These are phyloP conservation scores for Danio jaintianensis DNA, from an alignment of 2,797 vertebrate species.

Conservation along the genomic window DNA sequence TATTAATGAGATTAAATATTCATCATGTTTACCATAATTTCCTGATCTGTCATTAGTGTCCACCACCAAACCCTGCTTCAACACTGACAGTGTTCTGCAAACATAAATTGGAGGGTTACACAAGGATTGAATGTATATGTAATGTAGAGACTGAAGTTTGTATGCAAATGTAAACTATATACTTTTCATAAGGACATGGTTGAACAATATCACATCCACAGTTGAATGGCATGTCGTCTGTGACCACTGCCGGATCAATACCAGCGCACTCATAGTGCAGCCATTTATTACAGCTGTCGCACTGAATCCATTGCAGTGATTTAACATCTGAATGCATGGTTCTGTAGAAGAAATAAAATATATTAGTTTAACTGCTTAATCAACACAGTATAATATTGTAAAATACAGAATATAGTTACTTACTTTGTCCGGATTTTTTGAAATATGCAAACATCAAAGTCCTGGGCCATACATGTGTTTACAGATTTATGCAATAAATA, in stretches of 20 bases:
- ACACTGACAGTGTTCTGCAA: background rate
- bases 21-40: background rate
- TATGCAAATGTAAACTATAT: background rate
- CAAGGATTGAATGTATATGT: background rate
- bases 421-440: background rate
- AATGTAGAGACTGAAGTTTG: background rate
- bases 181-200: background rate
- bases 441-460: too few species aligned
- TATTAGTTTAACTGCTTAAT: background rate
- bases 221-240: background rate
- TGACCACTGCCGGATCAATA: background rate
- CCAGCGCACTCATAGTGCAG: too few species aligned
- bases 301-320: slow-evolving; percentile 17
- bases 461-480: too few species aligned
- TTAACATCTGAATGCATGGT: slow-evolving; percentile 13
- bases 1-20: background rate
- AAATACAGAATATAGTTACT: background rate
- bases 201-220: slow-evolving; percentile 1
- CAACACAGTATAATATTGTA: background rate
- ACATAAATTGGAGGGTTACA: background rate
- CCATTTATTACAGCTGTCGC: slow-evolving; percentile 14
- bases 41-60: background rate
- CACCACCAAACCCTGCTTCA: background rate
- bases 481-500: too few species aligned
- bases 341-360: slow-evolving; percentile 1